phyloP scores from a whole-genome alignment of 2,888 invertebrate species.

The Epinotia demarniana region DNA sequence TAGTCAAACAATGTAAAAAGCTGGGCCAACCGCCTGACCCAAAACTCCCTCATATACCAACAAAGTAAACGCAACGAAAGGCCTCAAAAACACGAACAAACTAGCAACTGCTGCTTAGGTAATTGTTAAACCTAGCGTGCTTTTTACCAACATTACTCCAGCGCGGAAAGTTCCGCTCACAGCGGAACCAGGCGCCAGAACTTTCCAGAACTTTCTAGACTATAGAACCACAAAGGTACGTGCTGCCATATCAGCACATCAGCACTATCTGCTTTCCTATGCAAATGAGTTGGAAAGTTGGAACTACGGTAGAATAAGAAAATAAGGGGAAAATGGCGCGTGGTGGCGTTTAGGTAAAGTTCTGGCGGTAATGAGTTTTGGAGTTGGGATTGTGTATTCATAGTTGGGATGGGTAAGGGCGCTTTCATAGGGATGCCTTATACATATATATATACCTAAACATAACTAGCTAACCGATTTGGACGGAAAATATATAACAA shows the following conservation, averaged over 20 bases:
- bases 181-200: conserved; percentile 68
- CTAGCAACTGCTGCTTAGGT: conserved; percentile 77
- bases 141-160: conserved; percentile 82
- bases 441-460: conserved; percentile 5
- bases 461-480: neutral
- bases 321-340: conserved; percentile 67
- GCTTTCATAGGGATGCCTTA: conserved; percentile 47
- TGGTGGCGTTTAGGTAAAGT: conserved; percentile 17
- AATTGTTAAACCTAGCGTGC: conserved; percentile 82
- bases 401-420: neutral
- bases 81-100: conserved; percentile 41
- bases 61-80: conserved; percentile 26
- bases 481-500: no score
- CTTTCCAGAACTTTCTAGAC: conserved; percentile 65
- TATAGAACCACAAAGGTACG: conserved; percentile 80
- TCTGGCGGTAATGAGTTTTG: conserved; percentile 39
- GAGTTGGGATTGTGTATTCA: conserved; percentile 28
- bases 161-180: conserved; percentile 77
- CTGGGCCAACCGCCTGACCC: neutral
- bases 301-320: conserved; percentile 78
- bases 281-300: conserved; percentile 82
- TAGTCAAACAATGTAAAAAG: neutral
- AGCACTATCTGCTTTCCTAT: conserved; percentile 83
- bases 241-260: conserved; percentile 73
- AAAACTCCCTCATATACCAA: conserved; percentile 15